Conservation (phyloP, 2,888 invertebrate genomes). For the Geotrupes spiniger region DNA sequence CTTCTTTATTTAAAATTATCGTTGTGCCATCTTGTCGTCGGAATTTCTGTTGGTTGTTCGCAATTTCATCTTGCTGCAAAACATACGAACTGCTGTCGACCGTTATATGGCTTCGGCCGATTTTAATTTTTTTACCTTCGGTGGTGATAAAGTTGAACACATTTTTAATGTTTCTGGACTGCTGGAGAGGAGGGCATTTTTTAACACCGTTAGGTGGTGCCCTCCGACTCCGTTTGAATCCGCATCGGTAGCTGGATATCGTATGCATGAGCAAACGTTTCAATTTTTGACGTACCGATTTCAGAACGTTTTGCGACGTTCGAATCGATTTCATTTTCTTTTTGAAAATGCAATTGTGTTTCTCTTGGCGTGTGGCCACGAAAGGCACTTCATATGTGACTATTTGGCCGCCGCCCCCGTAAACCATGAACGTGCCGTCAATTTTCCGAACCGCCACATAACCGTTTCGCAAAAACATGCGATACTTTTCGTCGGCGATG, state of each 20-base stretch:
- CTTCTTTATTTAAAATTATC: conserved; percentile 17
- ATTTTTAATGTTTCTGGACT: too few species aligned
- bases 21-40: conserved; percentile 16
- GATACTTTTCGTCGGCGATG: conserved; percentile 16
- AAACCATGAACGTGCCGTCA: conserved; percentile 14
- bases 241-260: not conserved
- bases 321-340: not conserved
- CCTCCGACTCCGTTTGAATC: conserved; percentile 5
- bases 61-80: conserved; percentile 14
- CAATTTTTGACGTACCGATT: not conserved
- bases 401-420: conserved; percentile 14
- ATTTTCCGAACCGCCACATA: conserved; percentile 12
- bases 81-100: conserved; percentile 7
- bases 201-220: conserved; percentile 7
- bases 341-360: not conserved
- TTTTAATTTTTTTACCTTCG: conserved; percentile 12
- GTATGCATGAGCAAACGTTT: conserved; percentile 1
- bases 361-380: not conserved
- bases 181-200: too few species aligned
- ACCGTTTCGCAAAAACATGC: conserved; percentile 18
- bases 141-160: conserved; percentile 14
- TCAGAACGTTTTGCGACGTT: not conserved
- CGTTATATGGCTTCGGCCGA: conserved; percentile 12
- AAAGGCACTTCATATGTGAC: conserved; percentile 18
- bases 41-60: conserved; percentile 9